Percentiles rank a stretch among this genome's conserved stretches.
Conservation (phyloP, 2,797 vertebrate species). For the Pseudomugil gertrudae region DNA sequence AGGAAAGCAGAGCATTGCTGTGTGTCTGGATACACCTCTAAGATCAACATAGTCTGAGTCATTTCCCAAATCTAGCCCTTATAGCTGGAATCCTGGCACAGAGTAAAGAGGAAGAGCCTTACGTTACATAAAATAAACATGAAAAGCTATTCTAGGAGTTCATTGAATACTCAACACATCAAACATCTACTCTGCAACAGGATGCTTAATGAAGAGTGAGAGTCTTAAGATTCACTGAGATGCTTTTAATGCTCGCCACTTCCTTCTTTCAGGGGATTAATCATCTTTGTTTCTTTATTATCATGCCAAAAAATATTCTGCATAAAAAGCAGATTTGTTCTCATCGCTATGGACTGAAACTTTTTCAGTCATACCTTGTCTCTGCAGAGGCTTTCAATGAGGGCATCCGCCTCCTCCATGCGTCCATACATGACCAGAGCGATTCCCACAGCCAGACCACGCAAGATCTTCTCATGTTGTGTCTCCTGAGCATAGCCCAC, state of each 20-base stretch:
- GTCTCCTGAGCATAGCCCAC: constrained; percentile 98
- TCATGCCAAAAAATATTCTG: neutral
- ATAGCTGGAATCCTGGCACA: constrained; percentile 30
- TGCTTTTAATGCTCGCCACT: neutral
- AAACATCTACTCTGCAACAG: constrained; percentile 1
- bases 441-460: constrained; percentile 95
- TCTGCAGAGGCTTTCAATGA: constrained; percentile 98
- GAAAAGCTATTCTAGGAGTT: neutral
- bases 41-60: constrained; percentile 32
- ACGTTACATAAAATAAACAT: constrained; percentile 18
- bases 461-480: constrained; percentile 97
- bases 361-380: constrained; percentile 86
- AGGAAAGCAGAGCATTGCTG: constrained; percentile 67
- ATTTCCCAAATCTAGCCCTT: constrained; percentile 30
- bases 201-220: constrained; percentile 18
- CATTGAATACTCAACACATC: constrained; percentile 16
- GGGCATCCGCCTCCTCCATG: constrained; percentile 98
- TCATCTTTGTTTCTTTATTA: neutral
- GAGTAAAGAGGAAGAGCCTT: constrained; percentile 18
- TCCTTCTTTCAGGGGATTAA: neutral
- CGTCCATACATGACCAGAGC: constrained; percentile 97
- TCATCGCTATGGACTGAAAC: neutral
- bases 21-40: constrained; percentile 34
- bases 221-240: neutral
- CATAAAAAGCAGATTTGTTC: neutral